These are phyloP conservation scores for Corydoras maculifer DNA, from an alignment of 2,113 vertebrate genomes.

Conservation along the genomic window DNA sequence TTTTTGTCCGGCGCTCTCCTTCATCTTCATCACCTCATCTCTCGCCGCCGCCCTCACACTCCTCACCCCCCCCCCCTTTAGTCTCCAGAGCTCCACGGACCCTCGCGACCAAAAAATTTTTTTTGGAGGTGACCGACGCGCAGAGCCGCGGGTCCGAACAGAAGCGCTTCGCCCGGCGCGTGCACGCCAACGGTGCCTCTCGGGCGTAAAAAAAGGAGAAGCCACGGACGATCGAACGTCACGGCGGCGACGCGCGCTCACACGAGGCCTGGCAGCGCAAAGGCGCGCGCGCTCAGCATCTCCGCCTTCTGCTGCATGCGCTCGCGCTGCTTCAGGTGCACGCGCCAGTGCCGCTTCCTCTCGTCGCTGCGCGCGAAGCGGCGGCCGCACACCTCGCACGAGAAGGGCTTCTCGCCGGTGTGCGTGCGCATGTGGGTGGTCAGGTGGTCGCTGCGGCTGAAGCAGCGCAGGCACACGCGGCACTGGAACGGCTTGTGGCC, in stretches of 20 bases:
- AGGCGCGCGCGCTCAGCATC: constrained; percentile 38
- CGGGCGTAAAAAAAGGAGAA: too few species aligned
- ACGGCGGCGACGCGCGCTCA: background rate
- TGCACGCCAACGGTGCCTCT: constrained; percentile 11
- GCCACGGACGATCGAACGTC: too few species aligned
- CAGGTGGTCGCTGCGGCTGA: constrained; percentile 96
- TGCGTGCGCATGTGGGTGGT: constrained; percentile 95
- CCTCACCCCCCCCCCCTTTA: background rate
- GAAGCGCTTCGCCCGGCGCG: background rate
- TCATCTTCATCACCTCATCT: too few species aligned
- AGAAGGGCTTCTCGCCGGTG: constrained; percentile 91
- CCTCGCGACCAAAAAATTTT: background rate
- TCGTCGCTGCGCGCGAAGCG: constrained; percentile 88
- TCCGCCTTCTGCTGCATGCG: constrained; percentile 44
- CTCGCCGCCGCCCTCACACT: background rate
- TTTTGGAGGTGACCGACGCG: background rate
- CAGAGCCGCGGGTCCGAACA: background rate
- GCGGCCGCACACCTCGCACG: constrained; percentile 90
- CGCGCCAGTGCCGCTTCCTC: constrained; percentile 87
- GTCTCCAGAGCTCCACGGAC: background rate
- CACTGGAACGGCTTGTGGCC: constrained; percentile 97
- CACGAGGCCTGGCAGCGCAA: constrained; percentile 28
- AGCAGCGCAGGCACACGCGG: constrained; percentile 84
- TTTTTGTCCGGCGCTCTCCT: too few species aligned
- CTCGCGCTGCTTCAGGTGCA: constrained; percentile 80